phyloP scores from a whole-genome alignment of 2,888 invertebrate species.

The Lamellibrachia satsuma region DNA sequence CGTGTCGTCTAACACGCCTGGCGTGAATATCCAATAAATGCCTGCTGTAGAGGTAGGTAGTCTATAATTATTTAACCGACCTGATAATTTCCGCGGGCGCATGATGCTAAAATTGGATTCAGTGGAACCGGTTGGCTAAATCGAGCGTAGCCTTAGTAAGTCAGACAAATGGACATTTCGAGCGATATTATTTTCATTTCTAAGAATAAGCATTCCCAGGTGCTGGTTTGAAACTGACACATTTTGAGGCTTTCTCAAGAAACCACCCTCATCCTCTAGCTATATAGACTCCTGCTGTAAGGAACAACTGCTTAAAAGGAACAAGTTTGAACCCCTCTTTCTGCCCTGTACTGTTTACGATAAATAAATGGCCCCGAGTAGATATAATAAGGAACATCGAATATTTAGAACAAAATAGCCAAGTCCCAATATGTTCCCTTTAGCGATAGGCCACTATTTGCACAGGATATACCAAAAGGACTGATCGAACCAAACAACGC shows the following conservation, averaged over 20 bases:
- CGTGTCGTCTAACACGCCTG: constrained; percentile 4
- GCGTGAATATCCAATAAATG: background rate
- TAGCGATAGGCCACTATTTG: too few species aligned
- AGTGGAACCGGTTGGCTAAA: background rate
- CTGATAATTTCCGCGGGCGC: background rate
- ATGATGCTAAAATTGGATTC: background rate
- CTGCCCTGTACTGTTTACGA: too few species aligned
- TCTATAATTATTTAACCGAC: background rate
- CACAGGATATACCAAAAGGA: too few species aligned
- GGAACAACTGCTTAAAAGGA: too few species aligned
- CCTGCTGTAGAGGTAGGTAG: background rate
- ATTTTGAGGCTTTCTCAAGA: background rate
- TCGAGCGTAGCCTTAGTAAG: background rate
- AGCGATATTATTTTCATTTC: background rate
- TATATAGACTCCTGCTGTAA: too few species aligned
- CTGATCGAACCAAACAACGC: too few species aligned
- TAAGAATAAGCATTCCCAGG: background rate
- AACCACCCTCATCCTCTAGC: background rate
- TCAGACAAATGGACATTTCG: background rate
- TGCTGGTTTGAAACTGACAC: background rate
- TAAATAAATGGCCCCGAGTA: too few species aligned
- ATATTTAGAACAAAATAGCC: too few species aligned
- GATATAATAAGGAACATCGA: too few species aligned
- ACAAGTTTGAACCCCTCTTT: too few species aligned
- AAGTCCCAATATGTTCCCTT: too few species aligned